phyloP scores from a whole-genome alignment of 2,797 vertebrate species.

The Rallus crepitans region DNA sequence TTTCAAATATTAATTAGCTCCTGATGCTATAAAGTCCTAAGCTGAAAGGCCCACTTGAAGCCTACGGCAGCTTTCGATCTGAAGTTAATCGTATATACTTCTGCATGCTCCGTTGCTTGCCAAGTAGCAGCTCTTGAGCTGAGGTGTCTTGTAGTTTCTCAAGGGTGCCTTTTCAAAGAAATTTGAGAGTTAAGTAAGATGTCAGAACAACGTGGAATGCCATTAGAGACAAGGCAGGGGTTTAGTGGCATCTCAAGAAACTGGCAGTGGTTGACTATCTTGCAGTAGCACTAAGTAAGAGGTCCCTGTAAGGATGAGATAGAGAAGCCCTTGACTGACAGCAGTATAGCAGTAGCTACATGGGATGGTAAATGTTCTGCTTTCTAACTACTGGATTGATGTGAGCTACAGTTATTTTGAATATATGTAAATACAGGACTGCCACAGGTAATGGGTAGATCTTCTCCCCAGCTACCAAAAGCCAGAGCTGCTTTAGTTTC shows the following conservation, averaged over 20 bases:
- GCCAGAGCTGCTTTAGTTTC: not conserved
- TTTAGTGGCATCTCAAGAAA: not conserved
- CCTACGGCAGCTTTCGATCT: not conserved
- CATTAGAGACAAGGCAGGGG: not conserved
- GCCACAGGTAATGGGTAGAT: not conserved
- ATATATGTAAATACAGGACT: not conserved
- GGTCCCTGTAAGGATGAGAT: not conserved
- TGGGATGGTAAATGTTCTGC: not conserved
- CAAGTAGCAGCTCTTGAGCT: not conserved
- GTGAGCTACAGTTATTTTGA: not conserved
- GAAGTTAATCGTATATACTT: not conserved
- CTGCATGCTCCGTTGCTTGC: not conserved
- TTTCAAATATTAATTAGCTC: slow-evolving; percentile 10
- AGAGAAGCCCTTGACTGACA: not conserved
- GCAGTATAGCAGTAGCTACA: not conserved
- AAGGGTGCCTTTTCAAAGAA: not conserved
- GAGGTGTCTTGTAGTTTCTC: not conserved
- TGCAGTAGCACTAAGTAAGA: not conserved
- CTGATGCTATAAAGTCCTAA: not conserved
- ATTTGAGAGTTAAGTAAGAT: not conserved
- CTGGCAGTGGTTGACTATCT: not conserved
- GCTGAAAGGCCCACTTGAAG: not conserved
- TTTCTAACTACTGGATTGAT: not conserved
- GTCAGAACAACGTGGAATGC: not conserved
- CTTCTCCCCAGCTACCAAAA: not conserved